Base-by-base conservation (phyloP, 2,113 vertebrate species). In the Chlamydotis undulata region DNA sequence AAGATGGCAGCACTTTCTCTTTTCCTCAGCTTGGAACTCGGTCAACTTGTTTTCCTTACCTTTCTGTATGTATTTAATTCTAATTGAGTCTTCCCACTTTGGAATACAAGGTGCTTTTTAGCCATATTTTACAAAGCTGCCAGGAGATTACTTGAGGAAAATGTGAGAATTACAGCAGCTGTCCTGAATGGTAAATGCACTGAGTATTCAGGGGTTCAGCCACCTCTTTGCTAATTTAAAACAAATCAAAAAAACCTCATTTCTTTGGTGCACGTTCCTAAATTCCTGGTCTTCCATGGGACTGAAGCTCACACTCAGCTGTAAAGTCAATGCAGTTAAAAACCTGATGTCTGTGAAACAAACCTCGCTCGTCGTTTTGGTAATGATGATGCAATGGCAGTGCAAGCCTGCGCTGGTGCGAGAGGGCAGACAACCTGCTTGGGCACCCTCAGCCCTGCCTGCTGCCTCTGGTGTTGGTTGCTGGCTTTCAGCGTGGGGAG, bases 1-100 rank as follows among this genome's bases (percentile, higher is more conserved):
- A 97, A 97, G 82, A 97, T 97, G 97, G 96, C 87, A 94, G 89
- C 0, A 21, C 94, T 87, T 94, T 94, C 86, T 83, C 91, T 94
- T 95, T 79, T 68, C 60, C 85, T 93, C 60, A 87, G 55, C 91
- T 93, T 94, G 92, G 90, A 95, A 82, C 78, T 96, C 84, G 68
- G 55, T 87, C 92, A 89, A 6, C 70, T 83, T 90, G 55, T 81
- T 82, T 92, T 68, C 45, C n/a, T 77, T 64, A 63, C 53, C 65
- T 71, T 69, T 57, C 47, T 67, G 23, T 87, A 23, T 43, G 35
- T 59, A 33, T 83, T 88, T 86, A 47, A 80, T 88, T 92, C 82
- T 85, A 91, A 91, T 92, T 90, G 94, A 81, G 76, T 67, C 41
- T 65, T 83, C 55, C 61, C 14, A 22, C 77, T 92, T 79, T 37